phyloP scores from a whole-genome alignment of 2,113 vertebrate genomes.

The Emydocephalus ijimae region DNA sequence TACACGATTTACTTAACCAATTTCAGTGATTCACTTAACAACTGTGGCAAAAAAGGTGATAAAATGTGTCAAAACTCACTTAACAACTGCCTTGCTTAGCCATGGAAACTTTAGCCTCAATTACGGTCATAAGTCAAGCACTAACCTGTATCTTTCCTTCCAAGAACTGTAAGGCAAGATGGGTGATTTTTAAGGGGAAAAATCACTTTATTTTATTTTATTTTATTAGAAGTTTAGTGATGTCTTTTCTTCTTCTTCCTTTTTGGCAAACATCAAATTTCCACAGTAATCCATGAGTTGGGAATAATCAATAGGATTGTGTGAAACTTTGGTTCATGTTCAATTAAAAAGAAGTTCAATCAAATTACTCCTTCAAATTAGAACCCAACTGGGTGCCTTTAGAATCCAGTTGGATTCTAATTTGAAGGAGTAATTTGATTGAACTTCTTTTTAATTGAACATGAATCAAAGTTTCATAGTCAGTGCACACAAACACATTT shows the following conservation, averaged over 20 bases:
- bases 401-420: background rate
- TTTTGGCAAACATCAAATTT: background rate
- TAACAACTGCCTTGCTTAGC: background rate
- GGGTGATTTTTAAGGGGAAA: background rate
- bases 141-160: background rate
- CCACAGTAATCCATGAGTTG: background rate
- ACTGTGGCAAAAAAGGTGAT: background rate
- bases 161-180: background rate
- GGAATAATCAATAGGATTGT: background rate
- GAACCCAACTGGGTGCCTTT: background rate
- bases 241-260: background rate
- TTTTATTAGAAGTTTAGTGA: background rate
- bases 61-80: background rate
- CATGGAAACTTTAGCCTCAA: background rate
- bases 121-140: background rate
- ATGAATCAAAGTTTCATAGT: background rate
- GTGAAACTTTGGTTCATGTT: background rate
- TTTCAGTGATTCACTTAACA: background rate
- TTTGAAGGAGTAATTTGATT: no score
- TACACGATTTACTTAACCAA: background rate
- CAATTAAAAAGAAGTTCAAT: background rate
- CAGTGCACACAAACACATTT: background rate
- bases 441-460: no score
- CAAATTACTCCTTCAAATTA: background rate
- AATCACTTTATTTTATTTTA: background rate